Evolutionary conservation across 2,888 invertebrate genomes (phyloP), one percentile per base, ranked within the genome.

Genomic region (Neoascia interrupta): DNA sequence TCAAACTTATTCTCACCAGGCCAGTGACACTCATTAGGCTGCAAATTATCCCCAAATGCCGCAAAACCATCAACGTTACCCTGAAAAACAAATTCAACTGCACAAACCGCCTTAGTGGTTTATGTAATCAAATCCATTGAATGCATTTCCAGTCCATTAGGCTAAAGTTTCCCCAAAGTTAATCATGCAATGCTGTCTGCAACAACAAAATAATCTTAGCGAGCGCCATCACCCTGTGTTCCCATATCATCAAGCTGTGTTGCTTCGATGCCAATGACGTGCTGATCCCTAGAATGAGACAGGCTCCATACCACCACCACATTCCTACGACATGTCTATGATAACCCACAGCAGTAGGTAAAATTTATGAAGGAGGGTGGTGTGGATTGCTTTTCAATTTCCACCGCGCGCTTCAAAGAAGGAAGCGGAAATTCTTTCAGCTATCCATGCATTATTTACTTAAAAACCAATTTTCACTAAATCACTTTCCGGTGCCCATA

Each of bases 401-500:
- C 54, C 37, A n/a, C 56, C 54, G 54, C 45, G 49, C 54, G 53
- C 54, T 66, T 70, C 51, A 23, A 64, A 60, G 31, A 21, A 26
- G 75, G 70, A 70, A 70, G 6, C 76, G 79, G 73, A 79, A 66
- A 73, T 68, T 79, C 54, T 21, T 66, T 51, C 56, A 68, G 66
- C 80, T 63, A 68, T 68, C n/a, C 80, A 58, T 64, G 73, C 85
- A 84, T 86, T 86, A 86, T 87, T 87, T 87, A 85, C 86, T 87
- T 87, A 86, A 86, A 82, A 87, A 85, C 85, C 87, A 87, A 87
- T 87, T 87, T 87, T 87, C 85, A 82, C 84, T 87, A 87, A 87
- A 87, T 87, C 87, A 87, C 87, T 86, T 86, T 85, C 83, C 86
- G 83, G 81, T 82, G 82, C 74, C 70, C 68, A 79, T 73, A 76